These are phyloP conservation scores for Deilephila porcellus DNA, from an alignment of 2,888 invertebrate species.

Conservation along the genomic window DNA sequence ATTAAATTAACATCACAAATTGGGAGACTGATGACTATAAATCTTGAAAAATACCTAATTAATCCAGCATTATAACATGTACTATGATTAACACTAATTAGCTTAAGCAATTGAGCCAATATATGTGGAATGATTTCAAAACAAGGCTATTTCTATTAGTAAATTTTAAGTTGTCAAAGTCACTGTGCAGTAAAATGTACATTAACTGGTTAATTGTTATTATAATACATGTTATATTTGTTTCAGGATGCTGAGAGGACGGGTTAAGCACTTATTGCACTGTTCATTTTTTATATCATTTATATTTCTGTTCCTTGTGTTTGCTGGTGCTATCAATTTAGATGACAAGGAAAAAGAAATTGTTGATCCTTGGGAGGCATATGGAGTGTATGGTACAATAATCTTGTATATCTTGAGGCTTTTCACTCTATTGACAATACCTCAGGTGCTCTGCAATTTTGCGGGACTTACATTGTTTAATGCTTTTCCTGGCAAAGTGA, in stretches of 20 bases:
- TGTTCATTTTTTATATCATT: conserved; percentile 90
- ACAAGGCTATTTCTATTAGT: not conserved
- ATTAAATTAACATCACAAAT: too few species aligned
- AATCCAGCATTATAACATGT: not conserved
- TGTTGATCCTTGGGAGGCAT: conserved; percentile 92
- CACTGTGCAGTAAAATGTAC: not conserved
- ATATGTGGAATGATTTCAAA: not conserved
- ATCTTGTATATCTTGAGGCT: conserved; percentile 91
- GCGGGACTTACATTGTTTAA: conserved; percentile 95
- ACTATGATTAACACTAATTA: not conserved
- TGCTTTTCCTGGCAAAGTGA: conserved; percentile 96
- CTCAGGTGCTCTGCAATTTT: conserved; percentile 95
- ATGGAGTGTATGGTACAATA: conserved; percentile 90
- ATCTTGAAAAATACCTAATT: not conserved
- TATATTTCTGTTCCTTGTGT: conserved; percentile 90
- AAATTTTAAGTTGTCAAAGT: too few species aligned
- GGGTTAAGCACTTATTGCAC: conserved; percentile 92
- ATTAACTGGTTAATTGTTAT: not conserved
- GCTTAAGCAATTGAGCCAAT: not conserved
- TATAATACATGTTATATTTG: conserved; percentile 38
- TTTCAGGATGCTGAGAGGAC: conserved; percentile 86
- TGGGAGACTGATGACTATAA: not conserved
- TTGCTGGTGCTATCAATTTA: conserved; percentile 86
- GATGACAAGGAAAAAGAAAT: conserved; percentile 83
- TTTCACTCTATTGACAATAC: conserved; percentile 93